phyloP scores from a whole-genome alignment of 2,888 invertebrate genomes.

The Macaria notata region DNA sequence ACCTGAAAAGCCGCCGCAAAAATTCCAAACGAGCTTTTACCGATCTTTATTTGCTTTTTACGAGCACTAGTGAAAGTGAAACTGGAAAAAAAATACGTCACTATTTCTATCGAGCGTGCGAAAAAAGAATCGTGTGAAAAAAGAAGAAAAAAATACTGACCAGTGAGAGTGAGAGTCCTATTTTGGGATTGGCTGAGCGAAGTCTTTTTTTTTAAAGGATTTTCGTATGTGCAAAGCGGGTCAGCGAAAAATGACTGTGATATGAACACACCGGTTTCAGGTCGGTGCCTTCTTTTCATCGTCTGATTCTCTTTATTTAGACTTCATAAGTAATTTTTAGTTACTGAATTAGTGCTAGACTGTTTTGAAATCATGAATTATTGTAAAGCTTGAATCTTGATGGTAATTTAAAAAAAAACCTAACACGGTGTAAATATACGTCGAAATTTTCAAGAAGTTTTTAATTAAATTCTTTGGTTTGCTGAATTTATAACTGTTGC shows the following conservation, averaged over 20 bases:
- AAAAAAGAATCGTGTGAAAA: constrained; percentile 41
- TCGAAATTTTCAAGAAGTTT: too few relatives aligned
- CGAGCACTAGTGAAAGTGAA: constrained; percentile 72
- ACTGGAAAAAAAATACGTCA: constrained; percentile 76
- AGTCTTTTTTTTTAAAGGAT: constrained; percentile 50
- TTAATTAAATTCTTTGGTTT: too few relatives aligned
- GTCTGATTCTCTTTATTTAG: neutral
- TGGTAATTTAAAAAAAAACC: too few relatives aligned
- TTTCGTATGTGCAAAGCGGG: constrained; percentile 29
- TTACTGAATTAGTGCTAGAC: too few relatives aligned
- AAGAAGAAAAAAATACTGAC: constrained; percentile 51
- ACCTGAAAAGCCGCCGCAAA: constrained; percentile 62
- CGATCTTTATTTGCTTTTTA: constrained; percentile 78
- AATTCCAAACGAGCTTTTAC: constrained; percentile 67
- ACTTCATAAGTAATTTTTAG: constrained; percentile 1
- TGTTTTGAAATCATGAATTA: too few relatives aligned
- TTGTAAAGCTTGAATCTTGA: too few relatives aligned
- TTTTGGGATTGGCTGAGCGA: constrained; percentile 67
- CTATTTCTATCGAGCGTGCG: constrained; percentile 74
- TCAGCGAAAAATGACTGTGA: constrained; percentile 22
- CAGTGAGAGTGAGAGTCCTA: constrained; percentile 73
- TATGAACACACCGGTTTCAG: constrained; percentile 10
- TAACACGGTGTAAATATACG: too few relatives aligned
- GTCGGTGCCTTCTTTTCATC: constrained; percentile 14
- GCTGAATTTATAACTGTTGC: too few relatives aligned